Conservation (phyloP, 2,113 vertebrate genomes). For the Rissa tridactyla region DNA sequence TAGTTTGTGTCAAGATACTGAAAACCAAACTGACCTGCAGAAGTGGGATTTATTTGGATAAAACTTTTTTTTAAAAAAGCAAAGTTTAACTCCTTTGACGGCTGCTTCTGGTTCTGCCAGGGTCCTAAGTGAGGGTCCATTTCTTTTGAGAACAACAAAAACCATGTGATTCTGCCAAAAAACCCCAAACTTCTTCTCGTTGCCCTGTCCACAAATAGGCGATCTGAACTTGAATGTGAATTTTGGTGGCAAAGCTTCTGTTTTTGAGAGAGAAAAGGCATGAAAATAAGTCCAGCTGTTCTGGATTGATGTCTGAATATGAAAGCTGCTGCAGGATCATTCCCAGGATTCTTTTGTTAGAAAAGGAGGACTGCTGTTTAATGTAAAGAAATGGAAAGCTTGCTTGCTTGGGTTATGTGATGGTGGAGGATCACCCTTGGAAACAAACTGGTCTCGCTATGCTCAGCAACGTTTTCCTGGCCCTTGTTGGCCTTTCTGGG, state of each 20-base stretch:
- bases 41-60: slow-evolving; percentile 30
- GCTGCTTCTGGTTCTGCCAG: slow-evolving; percentile 42
- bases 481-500: background rate
- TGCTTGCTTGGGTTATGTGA: slow-evolving; percentile 32
- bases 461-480: background rate
- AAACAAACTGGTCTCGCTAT: background rate
- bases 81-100: slow-evolving; percentile 26
- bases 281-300: background rate
- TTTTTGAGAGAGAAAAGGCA: slow-evolving; percentile 3
- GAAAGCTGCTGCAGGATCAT: slow-evolving; percentile 35
- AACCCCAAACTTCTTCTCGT: background rate
- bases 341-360: slow-evolving; percentile 18
- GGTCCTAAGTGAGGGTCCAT: slow-evolving; percentile 22
- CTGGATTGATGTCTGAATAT: background rate
- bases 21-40: slow-evolving; percentile 48
- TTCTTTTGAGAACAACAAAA: slow-evolving; percentile 50
- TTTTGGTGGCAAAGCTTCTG: slow-evolving; percentile 46
- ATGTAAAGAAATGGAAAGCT: slow-evolving; percentile 5
- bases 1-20: slow-evolving; percentile 47
- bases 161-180: slow-evolving; percentile 59
- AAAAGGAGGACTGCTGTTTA: background rate
- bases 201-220: slow-evolving; percentile 44
- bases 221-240: slow-evolving; percentile 62
- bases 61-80: background rate
- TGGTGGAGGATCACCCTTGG: slow-evolving; percentile 18